phyloP scores from a whole-genome alignment of 2,113 vertebrate species.

The Pseudorectes ferrugineus region DNA sequence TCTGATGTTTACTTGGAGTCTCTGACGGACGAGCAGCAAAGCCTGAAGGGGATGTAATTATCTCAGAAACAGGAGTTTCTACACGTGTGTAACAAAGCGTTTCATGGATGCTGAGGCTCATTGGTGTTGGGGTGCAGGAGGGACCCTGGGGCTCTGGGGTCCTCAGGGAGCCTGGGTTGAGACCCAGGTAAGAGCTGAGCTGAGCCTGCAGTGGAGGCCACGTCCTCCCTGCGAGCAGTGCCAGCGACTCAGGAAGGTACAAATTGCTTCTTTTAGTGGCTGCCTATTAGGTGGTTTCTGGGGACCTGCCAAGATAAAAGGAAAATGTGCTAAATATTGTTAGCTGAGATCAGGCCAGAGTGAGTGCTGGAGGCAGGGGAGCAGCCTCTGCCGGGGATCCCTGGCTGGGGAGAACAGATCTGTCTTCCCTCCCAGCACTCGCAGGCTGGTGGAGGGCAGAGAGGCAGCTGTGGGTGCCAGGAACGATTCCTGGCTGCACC shows the following conservation, averaged over 20 bases:
- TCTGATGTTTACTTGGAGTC: background rate
- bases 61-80: background rate
- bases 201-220: background rate
- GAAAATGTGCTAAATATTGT: background rate
- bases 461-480: background rate
- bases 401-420: background rate
- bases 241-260: background rate
- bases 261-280: background rate
- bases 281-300: background rate
- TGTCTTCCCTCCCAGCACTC: background rate
- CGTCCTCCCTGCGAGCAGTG: accelerated
- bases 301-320: conserved; percentile 1
- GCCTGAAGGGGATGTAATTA: background rate
- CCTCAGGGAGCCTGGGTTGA: background rate
- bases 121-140: background rate
- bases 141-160: background rate
- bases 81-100: accelerated
- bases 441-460: background rate
- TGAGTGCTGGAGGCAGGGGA: background rate
- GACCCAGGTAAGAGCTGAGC: background rate
- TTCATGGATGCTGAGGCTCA: background rate
- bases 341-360: background rate
- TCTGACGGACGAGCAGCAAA: background rate
- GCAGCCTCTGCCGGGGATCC: background rate
- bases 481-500: background rate